These are phyloP conservation scores for Glyphotaelius pellucidus DNA, from an alignment of 2,888 invertebrate genomes.

Conservation along the genomic window DNA sequence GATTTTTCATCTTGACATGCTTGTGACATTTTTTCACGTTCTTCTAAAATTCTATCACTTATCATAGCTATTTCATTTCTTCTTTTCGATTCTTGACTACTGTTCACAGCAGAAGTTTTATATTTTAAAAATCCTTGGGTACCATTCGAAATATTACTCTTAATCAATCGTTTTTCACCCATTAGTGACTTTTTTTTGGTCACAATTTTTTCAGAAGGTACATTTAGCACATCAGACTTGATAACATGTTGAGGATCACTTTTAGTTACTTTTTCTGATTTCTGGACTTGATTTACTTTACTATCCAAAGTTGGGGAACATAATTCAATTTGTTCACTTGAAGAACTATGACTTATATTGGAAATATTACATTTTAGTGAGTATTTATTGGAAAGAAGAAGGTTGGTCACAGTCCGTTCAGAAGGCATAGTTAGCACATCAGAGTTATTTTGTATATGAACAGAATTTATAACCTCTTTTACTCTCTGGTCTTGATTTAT, in stretches of 20 bases:
- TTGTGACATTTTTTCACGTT: background rate
- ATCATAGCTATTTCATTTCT: slow-evolving; percentile 32
- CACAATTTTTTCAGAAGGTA: background rate
- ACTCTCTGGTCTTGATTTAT: background rate
- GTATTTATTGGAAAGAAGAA: background rate
- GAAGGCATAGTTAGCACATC: background rate
- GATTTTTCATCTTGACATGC: background rate
- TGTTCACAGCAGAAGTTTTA: background rate
- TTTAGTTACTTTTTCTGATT: background rate
- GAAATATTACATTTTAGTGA: background rate
- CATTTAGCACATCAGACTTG: background rate
- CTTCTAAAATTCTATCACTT: slow-evolving; percentile 9
- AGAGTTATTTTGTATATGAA: background rate
- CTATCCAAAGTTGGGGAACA: background rate
- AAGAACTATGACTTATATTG: background rate
- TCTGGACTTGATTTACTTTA: background rate
- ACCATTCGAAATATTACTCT: background rate
- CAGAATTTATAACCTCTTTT: background rate
- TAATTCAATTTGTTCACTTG: background rate
- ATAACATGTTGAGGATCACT: background rate
- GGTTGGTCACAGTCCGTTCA: background rate
- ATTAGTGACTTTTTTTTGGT: background rate
- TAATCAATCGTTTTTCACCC: background rate
- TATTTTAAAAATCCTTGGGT: background rate
- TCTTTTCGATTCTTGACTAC: slow-evolving; percentile 7